Evolutionary conservation across 2,888 invertebrate genomes (phyloP), one percentile per base, ranked within the genome.

Genomic region (Melinaea marsaeus): DNA sequence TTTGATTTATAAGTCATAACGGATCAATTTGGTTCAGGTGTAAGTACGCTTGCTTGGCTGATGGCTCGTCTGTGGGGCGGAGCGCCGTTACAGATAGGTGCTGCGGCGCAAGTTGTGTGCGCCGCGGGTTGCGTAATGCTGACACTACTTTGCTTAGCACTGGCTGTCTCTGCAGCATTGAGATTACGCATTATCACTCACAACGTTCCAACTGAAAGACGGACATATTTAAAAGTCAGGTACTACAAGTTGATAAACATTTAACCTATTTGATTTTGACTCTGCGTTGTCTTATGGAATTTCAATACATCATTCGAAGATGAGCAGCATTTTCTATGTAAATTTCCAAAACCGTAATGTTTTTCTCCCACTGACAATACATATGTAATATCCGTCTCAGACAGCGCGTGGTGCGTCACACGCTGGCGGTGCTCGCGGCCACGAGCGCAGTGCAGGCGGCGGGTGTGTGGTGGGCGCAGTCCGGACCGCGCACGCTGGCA

Each of bases 11-110:
- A 11, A 5, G 9, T 9, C 9, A 42, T 42, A 9, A 42, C 7
- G 6, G 32, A 2, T 51, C 32, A 32, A 7, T 32, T 32, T 32
- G 9, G 11, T 72, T 2, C 72, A 93, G 95, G 94, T 45, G 94
- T 94, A 34, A 94, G 94, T 57, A 91, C 93, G 22, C 85, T 95
- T 62, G 92, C 93, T 6, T 93, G 94, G 72, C 87, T 94, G 61
- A 93, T 93, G 5, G 94, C 94, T 55, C 92, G 94, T 67, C 84
- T 94, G 57, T 94, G 94, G 71, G 94, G 94, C 71, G 92, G 94
- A 61, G 93, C 88, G 6, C 89, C 90, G 0, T 91, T 78, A 83
- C 93, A 84, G 87, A 89, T 79, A 78, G 93, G 87, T 71, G 73
- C 86, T 32, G 92, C 86, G 2, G 89, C 94, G 61, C 94, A 93